Base-by-base conservation (phyloP, 2,888 invertebrate species). In the Lycocerus yunnanus region DNA sequence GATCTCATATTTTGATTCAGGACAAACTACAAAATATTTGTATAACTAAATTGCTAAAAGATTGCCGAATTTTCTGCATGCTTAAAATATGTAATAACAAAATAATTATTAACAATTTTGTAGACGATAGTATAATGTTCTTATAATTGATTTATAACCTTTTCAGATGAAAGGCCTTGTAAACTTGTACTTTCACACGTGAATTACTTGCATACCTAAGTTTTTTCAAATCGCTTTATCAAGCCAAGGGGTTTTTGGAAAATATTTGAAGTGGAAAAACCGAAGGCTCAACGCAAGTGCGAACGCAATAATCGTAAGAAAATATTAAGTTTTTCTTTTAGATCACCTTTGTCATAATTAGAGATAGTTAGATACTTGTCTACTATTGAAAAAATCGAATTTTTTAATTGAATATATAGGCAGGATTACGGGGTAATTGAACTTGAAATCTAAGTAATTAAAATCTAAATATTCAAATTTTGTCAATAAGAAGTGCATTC, bases 1-100 rank as follows among this genome's bases (percentile, higher is more conserved):
- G 65, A 70, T 70, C 65, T 66, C 70, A 65, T 63, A 65, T 24
- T 69, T 15, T 20, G 65, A 65, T 58, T 65, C 70, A 20, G 59
- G 70, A 70, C 70, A 43, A 43, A 43, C 43, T 43, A 43, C 43
- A 43, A 43, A 61, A 16, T 15, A n/a, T 68, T 58, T 27, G 13
- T 66, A 24, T 66, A 15, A 66, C 15, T 24, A 20, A 65, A 15
- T 66, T 27, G 21, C 65, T 16, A 21, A 20, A 65, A 21, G 18
- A 65, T 15, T 27, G 15, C 66, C 24, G 24, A 66, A 66, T 66
- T 66, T 66, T 66, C 66, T 27, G 66, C 43, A n/a, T 43, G n/a
- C n/a, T 43, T 43, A 43, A 43, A 43, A 43, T 43, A 6, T 43
- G n/a, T 43, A 43, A 43, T 43, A 43, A 43, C 27, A 13, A 43